Base-by-base conservation (phyloP, 2,888 invertebrate genomes). In the Eupithecia dodoneata region DNA sequence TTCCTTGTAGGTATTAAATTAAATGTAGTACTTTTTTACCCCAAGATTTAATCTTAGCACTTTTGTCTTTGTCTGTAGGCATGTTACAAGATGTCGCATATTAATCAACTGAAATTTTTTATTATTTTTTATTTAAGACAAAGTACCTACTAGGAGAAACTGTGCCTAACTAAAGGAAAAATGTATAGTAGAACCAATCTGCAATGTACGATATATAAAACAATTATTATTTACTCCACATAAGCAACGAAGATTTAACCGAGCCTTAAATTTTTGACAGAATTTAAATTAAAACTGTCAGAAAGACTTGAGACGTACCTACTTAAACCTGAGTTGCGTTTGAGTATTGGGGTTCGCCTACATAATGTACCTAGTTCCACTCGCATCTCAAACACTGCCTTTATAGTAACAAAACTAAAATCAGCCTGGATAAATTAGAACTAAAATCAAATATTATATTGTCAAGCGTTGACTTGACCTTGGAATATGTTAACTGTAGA, bases 21-120 rank as follows among this genome's bases (percentile, higher is more conserved):
- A 15, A 66, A 42, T 66, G 13, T 7, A 15, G 65, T 63, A 63
- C 12, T 10, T 66, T 66, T 66, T 65, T 66, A 7, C 42, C 15
- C 30, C 66, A 7, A 42, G 42, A 42, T 66, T 66, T 66, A 12
- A 63, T 63, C 63, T 66, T 15, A 42, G 66, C 66, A 71, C 12
- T 66, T 74, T 71, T 74, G 67, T 72, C 9, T 41, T 41, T 49
- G 71, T 47, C 75, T 72, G 77, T 77, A 73, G 59, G 63, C 52
- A 45, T 55, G 45, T 65, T 70, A 55, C 72, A 70, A 75, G 70
- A 70, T 73, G 72, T 72, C 55, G 69, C 52, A 42, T 74, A 73
- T 70, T 70, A 77, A 67, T 72, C 74, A 77, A 77, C 47, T 71
- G 71, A 71, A 71, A 59, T 15, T 42, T 18, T 71, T 42, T 65